Conservation (phyloP, 1,140 invertebrate genomes). For the Sitobion miscanthi region DNA sequence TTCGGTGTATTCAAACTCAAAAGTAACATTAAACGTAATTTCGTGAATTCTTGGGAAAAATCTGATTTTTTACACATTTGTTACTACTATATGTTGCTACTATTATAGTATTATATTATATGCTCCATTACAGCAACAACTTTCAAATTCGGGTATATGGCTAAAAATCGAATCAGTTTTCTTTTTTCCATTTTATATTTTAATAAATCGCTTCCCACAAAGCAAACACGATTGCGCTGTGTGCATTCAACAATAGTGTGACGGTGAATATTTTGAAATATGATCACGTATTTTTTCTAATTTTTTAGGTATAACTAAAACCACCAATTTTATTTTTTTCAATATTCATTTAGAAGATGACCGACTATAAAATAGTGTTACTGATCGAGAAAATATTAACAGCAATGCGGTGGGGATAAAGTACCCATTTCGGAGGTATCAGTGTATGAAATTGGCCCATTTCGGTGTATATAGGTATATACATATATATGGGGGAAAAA, state of each 20-base stretch:
- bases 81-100: neutral
- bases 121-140: neutral
- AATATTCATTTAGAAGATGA: conserved; percentile 1
- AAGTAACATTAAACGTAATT: neutral
- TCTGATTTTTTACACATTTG: neutral
- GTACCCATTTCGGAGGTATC: neutral
- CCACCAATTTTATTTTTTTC: neutral
- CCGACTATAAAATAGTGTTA: conserved; percentile 19
- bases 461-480: neutral
- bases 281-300: neutral
- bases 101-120: neutral
- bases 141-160: neutral
- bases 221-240: neutral
- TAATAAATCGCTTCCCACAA: neutral
- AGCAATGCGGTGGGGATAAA: neutral
- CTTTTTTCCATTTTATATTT: neutral
- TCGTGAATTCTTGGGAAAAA: neutral
- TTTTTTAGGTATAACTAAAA: neutral
- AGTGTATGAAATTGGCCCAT: neutral
- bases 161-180: neutral
- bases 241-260: neutral
- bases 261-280: neutral
- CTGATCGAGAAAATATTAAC: neutral
- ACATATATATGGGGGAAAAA: neutral
- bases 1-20: neutral